These are phyloP conservation scores for Axea sp. DNA, from an alignment of 2,888 invertebrate genomes.

Conservation along the genomic window DNA sequence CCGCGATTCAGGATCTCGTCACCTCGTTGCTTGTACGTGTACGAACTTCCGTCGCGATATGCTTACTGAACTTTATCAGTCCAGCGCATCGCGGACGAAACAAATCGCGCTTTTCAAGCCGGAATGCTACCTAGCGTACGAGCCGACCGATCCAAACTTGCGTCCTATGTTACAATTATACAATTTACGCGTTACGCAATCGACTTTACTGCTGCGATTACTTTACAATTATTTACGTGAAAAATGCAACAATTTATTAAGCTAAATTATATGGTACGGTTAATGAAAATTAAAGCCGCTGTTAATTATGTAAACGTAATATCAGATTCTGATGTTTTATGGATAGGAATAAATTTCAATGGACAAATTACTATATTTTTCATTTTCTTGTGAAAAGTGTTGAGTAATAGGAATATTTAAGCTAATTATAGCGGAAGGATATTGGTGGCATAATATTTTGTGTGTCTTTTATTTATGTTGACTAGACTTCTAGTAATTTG, in stretches of 20 bases:
- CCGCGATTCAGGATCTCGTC: constrained; percentile 59
- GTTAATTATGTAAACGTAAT: constrained; percentile 30
- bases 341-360: background rate
- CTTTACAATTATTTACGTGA: constrained; percentile 23
- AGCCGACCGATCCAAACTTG: constrained; percentile 5
- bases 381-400: background rate
- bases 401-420: constrained; percentile 2
- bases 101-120: constrained; percentile 53
- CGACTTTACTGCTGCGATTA: constrained; percentile 12
- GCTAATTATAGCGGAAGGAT: background rate
- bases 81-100: constrained; percentile 43
- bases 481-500: too few relatives aligned
- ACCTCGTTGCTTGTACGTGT: constrained; percentile 54
- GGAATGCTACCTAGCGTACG: constrained; percentile 43
- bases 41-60: constrained; percentile 60
- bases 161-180: constrained; percentile 47
- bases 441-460: too few relatives aligned
- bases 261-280: constrained; percentile 24
- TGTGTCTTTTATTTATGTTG: too few relatives aligned
- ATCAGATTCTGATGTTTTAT: constrained; percentile 22
- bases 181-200: constrained; percentile 39
- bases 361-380: background rate
- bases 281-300: constrained; percentile 30
- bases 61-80: constrained; percentile 52
- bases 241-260: constrained; percentile 33